phyloP scores from a whole-genome alignment of 2,113 vertebrate species.

The Ophiodon elongatus region DNA sequence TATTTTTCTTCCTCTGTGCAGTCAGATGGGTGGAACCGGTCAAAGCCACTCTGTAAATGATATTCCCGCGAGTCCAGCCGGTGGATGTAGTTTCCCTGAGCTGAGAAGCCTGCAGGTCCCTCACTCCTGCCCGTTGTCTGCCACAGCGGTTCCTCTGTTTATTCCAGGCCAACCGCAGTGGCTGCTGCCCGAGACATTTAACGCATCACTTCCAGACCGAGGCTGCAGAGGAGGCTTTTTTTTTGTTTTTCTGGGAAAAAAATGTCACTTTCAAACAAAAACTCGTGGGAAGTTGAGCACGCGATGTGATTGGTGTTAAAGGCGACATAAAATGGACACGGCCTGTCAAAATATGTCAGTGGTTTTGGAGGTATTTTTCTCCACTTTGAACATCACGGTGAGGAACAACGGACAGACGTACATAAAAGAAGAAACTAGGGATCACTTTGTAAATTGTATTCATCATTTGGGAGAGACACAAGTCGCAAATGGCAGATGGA shows the following conservation, averaged over 20 bases:
- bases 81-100: constrained; percentile 22
- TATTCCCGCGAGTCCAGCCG: constrained; percentile 36
- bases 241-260: constrained; percentile 39
- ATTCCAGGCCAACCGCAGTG: constrained; percentile 47
- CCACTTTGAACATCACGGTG: neutral
- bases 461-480: neutral
- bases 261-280: constrained; percentile 35
- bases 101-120: constrained; percentile 41
- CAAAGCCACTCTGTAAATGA: constrained; percentile 36
- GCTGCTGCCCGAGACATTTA: constrained; percentile 58
- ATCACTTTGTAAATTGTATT: neutral
- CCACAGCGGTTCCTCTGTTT: constrained; percentile 47
- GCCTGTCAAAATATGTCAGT: neutral
- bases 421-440: neutral
- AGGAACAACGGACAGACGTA: neutral
- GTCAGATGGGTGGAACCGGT: constrained; percentile 5
- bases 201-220: constrained; percentile 33
- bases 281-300: constrained; percentile 20
- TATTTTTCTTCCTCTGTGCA: constrained; percentile 14
- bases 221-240: neutral
- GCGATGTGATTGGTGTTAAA: neutral
- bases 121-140: constrained; percentile 42
- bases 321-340: constrained; percentile 19
- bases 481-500: neutral
- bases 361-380: constrained; percentile 16